Evolutionary conservation across 2,888 invertebrate genomes (phyloP).

Genomic region (Philaethria dido): DNA sequence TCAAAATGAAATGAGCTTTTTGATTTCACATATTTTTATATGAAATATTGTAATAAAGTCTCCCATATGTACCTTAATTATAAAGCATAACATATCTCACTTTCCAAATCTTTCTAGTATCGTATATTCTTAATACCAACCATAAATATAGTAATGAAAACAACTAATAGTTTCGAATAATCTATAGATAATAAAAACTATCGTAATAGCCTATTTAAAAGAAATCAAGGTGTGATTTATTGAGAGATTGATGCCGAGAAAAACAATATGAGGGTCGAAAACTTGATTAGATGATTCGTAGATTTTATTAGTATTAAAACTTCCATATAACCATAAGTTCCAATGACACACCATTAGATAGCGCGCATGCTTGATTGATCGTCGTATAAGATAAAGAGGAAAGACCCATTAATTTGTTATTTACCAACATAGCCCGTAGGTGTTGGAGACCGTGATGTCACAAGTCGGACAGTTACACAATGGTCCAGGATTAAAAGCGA

Average conservation of each 20-base stretch:
- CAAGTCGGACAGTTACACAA: constrained; percentile 77
- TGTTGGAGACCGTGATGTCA: constrained; percentile 66
- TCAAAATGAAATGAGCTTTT: constrained; percentile 32
- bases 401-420: constrained; percentile 73
- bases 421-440: constrained; percentile 69
- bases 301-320: constrained; percentile 47
- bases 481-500: constrained; percentile 81
- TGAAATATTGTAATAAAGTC: constrained; percentile 17
- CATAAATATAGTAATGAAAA: background rate
- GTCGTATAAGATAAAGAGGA: constrained; percentile 65
- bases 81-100: background rate
- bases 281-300: constrained; percentile 35
- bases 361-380: constrained; percentile 64
- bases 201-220: constrained; percentile 25
- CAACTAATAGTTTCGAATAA: background rate
- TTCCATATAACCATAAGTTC: constrained; percentile 44
- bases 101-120: background rate
- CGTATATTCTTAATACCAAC: constrained; percentile 9
- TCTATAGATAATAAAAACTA: background rate
- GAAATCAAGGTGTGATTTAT: constrained; percentile 34
- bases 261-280: constrained; percentile 32
- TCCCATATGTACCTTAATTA: background rate
- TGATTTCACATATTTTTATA: constrained; percentile 11
- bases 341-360: constrained; percentile 59
- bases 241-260: constrained; percentile 23